Conservation (phyloP, 2,797 vertebrate species). For the Chaunax sp. region DNA sequence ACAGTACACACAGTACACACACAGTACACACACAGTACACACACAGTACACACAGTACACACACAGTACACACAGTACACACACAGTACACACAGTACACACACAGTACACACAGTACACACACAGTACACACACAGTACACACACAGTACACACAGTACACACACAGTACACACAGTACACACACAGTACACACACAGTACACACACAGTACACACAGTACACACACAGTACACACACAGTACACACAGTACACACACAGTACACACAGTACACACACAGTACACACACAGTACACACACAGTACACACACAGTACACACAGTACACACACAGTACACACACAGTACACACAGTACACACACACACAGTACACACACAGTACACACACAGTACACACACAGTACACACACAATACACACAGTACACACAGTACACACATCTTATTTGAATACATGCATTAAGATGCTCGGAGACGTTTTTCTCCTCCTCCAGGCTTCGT, state of each 20-base stretch:
- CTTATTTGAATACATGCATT: no score
- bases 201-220: conserved; percentile 7
- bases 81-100: conserved; percentile 15
- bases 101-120: conserved; percentile 23
- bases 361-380: conserved; percentile 15
- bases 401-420: conserved; percentile 12
- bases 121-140: conserved; percentile 16
- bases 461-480: no score
- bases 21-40: conserved; percentile 14
- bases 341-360: conserved; percentile 22
- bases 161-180: background rate
- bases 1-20: conserved; percentile 27
- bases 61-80: no score
- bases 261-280: no score
- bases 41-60: conserved; percentile 4
- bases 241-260: no score
- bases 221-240: conserved; percentile 15
- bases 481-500: conserved; percentile 83
- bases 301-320: conserved; percentile 10
- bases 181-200: conserved; percentile 15
- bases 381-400: conserved; percentile 23
- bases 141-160: conserved; percentile 4
- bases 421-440: conserved; percentile 11
- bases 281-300: conserved; percentile 14
- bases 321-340: conserved; percentile 12